Base-by-base conservation (phyloP, 2,888 invertebrate species). In the Clivina fossor region DNA sequence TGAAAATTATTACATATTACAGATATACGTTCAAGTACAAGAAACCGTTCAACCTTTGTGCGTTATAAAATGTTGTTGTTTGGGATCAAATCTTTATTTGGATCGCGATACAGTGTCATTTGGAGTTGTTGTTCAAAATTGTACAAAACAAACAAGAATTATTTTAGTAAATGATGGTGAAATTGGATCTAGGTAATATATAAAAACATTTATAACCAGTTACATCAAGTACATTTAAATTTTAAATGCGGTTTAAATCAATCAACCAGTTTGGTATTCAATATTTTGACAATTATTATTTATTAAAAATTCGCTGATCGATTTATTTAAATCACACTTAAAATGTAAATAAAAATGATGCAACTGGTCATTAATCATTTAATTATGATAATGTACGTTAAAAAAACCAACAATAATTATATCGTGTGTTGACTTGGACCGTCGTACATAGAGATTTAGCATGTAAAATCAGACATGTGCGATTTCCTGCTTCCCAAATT, bases 91-190 rank as follows among this genome's bases (percentile, higher is more conserved):
- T 58, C 77, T 79, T 62, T 66, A 64, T 5, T 68, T 83, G 16
- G 78, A 78, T 62, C 72, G 75, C 22, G 67, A 68, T n/a, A 66
- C 72, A 15, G 66, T 82, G 30, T 71, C 76, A 7, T 82, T 82
- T 61, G 79, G 78, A n/a, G 74, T 75, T 26, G 74, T 81, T 1
- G 74, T 78, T 4, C 69, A 76, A 58, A 75, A 77, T 13, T 77
- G 75, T 56, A 66, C 65, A 15, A 70, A 68, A 32, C 70, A 72
- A 5, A 65, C 74, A 22, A 76, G 72, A 61, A 65, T 81, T 18
- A 65, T 76, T 24, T 69, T 83, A 62, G 68, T 68, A 41, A 83
- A 83, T 67, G 73, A 69, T 4, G 82, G 83, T 2, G 81, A 81
- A 62, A 70, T 80, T 54, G 79, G 78, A 43, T 75, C 79, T 15